Base-by-base conservation (phyloP, 2,113 vertebrate genomes). In the Tor tambroides region DNA sequence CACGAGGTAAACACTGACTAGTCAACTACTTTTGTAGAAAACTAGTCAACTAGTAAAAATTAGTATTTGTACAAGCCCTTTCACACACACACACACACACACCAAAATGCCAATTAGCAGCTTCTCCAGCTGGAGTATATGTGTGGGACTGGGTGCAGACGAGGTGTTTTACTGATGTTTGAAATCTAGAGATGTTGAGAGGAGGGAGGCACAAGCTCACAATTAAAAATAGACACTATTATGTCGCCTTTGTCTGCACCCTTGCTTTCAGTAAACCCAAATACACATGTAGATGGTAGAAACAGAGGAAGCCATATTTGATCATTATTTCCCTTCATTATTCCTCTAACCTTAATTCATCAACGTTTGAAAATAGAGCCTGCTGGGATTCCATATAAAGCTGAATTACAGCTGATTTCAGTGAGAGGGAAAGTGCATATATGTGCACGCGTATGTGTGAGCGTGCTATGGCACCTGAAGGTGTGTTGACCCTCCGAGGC, bases 401-500 rank as follows among this genome's bases (percentile, higher is more conserved):
- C 63, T 63, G 30, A 86, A 86, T 51, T 79, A 80, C 6, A 49
- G 21, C 80, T 83, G 77, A 84, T 46, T 89, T 35, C 17, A 14
- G 41, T 63, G 32, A 82, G 35, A 83, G n/a, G 26, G n/a, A 71
- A 71, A 15, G 30, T 84, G 69, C 69, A 38, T 1, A 12, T 71
- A 28, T 79, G 67, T 75, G 41, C 21, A 38, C 38, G 82, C 69
- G 77, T 32, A 17, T 30, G 72, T 76, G 80, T 59, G 79, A n/a
- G 71, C 23, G 63, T 5, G n/a, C 19, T 63, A 41, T 41, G 74
- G 80, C 67, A 82, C 59, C 38, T 63, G 51, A 86, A 83, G 71
- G 76, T 72, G 76, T 88, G 54, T 80, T 86, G 88, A 89, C 84
- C 89, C 89, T 51, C 21, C 12, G 89, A 88, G 86, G 86, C 86